Percentiles rank a stretch among this genome's conserved stretches.
Conservation (phyloP, 2,113 vertebrate genomes). For the Scartelaos histophorus region DNA sequence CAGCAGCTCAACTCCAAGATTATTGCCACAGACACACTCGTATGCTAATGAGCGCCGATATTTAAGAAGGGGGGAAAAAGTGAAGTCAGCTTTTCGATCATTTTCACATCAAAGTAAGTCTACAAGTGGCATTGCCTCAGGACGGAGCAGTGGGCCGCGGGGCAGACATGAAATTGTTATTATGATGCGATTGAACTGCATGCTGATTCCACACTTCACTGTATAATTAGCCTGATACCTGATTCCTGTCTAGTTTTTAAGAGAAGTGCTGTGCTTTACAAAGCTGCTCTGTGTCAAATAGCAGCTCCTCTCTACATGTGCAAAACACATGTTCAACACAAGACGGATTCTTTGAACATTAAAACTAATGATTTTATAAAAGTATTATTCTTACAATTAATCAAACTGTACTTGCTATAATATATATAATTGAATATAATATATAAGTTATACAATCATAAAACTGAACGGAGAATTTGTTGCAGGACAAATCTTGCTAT, state of each 20-base stretch:
- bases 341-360: not conserved
- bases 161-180: slow-evolving; percentile 79
- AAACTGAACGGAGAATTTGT: not conserved
- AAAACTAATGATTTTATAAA: not conserved
- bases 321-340: slow-evolving; percentile 37
- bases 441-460: no score
- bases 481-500: not conserved
- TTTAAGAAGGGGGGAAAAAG: slow-evolving; percentile 52
- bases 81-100: slow-evolving; percentile 72
- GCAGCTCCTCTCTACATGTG: slow-evolving; percentile 37
- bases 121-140: slow-evolving; percentile 68
- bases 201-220: slow-evolving; percentile 69
- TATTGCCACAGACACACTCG: slow-evolving; percentile 50
- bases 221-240: slow-evolving; percentile 69
- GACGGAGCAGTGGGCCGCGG: slow-evolving; percentile 71
- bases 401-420: not conserved
- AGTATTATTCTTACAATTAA: not conserved
- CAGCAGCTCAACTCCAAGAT: slow-evolving; percentile 47
- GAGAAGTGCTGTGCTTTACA: slow-evolving; percentile 29
- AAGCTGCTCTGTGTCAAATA: slow-evolving; percentile 32
- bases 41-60: slow-evolving; percentile 68
- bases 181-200: slow-evolving; percentile 73
- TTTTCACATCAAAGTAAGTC: slow-evolving; percentile 77
- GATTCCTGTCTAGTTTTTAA: slow-evolving; percentile 35
- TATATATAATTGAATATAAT: no score